A percentile compares a stretch with the other conserved stretches of the same genome.
Conservation (phyloP, 1,140 invertebrate species). For the Sitophilus oryzae region DNA sequence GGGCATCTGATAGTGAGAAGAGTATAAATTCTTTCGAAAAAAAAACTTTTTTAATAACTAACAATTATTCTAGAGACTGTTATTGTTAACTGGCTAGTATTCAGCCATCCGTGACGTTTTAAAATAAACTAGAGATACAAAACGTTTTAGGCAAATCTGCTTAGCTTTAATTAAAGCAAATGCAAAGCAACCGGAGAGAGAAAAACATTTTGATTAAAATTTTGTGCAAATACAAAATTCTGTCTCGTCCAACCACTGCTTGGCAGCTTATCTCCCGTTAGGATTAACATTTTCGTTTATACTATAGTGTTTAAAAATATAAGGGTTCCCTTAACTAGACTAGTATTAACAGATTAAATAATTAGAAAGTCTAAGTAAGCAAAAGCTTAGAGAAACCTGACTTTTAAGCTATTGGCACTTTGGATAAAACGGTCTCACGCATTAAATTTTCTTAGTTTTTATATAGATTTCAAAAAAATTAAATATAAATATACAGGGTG, state of each 20-base stretch:
- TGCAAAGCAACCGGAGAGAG: too few relatives aligned
- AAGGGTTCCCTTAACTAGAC: neutral
- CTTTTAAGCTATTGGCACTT: too few relatives aligned
- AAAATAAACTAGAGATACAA: neutral
- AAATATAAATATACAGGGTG: too few relatives aligned
- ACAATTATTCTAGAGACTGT: neutral
- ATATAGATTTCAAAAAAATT: too few relatives aligned
- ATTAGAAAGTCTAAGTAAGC: neutral
- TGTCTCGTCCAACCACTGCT: neutral
- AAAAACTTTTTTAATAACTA: too few relatives aligned
- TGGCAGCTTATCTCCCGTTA: neutral
- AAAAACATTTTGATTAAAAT: neutral
- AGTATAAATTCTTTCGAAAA: too few relatives aligned
- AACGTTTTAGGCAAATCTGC: neutral
- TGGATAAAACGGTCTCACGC: too few relatives aligned
- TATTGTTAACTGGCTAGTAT: neutral
- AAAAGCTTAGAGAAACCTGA: too few relatives aligned
- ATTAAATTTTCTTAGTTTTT: too few relatives aligned
- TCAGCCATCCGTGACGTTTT: neutral
- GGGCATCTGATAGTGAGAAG: too few relatives aligned
- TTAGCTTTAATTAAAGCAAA: neutral
- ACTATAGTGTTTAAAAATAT: neutral
- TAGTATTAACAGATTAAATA: neutral
- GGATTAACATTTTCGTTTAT: neutral
- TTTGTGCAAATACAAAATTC: neutral